Conservation (phyloP, 2,888 invertebrate genomes). For the Lasioglossum vierecki region DNA sequence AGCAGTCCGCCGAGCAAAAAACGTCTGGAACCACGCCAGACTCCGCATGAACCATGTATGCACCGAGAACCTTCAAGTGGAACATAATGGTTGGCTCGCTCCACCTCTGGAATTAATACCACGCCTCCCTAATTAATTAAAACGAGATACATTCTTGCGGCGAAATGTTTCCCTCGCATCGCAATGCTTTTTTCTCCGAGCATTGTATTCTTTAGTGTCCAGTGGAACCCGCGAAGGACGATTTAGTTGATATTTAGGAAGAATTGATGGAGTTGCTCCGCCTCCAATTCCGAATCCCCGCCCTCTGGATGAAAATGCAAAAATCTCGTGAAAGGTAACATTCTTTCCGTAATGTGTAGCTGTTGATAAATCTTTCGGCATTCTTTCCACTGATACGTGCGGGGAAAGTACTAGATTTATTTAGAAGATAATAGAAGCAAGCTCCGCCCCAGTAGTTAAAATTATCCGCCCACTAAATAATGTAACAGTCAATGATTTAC, state of each 20-base stretch:
- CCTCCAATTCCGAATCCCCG: background rate
- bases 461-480: background rate
- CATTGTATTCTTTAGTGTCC: background rate
- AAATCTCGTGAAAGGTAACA: background rate
- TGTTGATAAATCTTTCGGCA: background rate
- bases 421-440: background rate
- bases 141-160: background rate
- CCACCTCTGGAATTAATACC: background rate
- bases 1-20: background rate
- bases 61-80: background rate
- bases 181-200: background rate
- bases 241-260: background rate
- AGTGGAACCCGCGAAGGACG: background rate
- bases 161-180: background rate
- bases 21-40: background rate
- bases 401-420: background rate
- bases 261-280: background rate
- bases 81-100: conserved; percentile 1
- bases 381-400: background rate
- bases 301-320: background rate
- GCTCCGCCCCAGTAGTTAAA: background rate
- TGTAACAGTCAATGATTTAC: background rate
- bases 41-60: background rate
- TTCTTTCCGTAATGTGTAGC: background rate
- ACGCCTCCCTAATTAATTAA: conserved; percentile 3